These are phyloP conservation scores for Megalops atlanticus DNA, from an alignment of 2,113 vertebrate genomes.

Conservation along the genomic window DNA sequence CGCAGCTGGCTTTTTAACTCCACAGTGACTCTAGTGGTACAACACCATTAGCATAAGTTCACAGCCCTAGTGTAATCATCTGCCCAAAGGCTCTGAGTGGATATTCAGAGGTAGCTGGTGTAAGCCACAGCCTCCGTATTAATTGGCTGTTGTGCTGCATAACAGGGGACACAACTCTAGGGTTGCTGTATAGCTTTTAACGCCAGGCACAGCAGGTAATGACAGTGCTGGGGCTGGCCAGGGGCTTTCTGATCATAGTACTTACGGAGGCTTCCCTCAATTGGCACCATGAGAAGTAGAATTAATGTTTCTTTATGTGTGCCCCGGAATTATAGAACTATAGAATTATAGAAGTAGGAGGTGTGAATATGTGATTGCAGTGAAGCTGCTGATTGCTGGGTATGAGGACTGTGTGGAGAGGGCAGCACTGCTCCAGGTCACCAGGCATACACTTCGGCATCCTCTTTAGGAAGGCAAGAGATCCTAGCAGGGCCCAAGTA, in stretches of 20 bases:
- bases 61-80: too few relatives aligned
- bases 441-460: too few relatives aligned
- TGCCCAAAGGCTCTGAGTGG: not conserved
- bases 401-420: not conserved
- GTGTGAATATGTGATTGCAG: not conserved
- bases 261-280: not conserved
- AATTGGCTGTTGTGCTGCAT: not conserved
- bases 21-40: too few relatives aligned
- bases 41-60: too few relatives aligned
- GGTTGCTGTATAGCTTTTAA: too few relatives aligned
- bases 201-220: not conserved
- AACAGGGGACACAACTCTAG: not conserved
- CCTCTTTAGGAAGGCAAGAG: too few relatives aligned
- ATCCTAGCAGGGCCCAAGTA: too few relatives aligned
- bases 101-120: not conserved
- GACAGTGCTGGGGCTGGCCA: constrained; percentile 7
- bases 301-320: not conserved
- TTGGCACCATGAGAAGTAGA: not conserved
- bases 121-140: not conserved
- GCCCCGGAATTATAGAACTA: not conserved
- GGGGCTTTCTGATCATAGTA: not conserved
- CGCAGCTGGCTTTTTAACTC: too few relatives aligned
- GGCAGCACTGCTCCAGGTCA: too few relatives aligned
- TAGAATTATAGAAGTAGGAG: too few relatives aligned
- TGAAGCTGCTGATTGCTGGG: not conserved